Conservation (phyloP, 2,797 vertebrate genomes). For the Triplophysa yarkandensis region DNA sequence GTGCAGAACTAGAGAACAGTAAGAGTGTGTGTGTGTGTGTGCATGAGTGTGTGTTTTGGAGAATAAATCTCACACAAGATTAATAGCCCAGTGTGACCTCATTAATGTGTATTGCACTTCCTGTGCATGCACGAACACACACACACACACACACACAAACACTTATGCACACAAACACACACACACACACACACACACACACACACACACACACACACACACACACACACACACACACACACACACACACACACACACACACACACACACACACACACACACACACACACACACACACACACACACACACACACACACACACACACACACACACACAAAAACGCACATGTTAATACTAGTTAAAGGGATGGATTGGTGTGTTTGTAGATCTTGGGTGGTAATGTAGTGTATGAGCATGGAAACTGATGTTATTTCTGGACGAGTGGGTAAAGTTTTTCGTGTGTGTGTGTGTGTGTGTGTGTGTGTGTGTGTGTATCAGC, state of each 20-base stretch:
- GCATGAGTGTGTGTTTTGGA: no score
- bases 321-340: neutral
- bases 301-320: conserved; percentile 6
- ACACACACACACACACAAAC: neutral
- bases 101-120: conserved; percentile 32
- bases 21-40: neutral
- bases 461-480: conserved; percentile 35
- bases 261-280: neutral
- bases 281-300: neutral
- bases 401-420: conserved; percentile 44
- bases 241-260: neutral
- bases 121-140: conserved; percentile 20
- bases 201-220: neutral
- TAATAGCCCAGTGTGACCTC: conserved; percentile 1
- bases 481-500: conserved; percentile 28
- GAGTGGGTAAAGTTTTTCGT: conserved; percentile 10
- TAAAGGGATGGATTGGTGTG: neutral
- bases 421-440: conserved; percentile 49
- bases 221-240: neutral
- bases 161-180: neutral
- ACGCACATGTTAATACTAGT: neutral
- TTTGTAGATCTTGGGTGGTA: conserved; percentile 31
- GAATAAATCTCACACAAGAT: neutral
- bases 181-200: no score
- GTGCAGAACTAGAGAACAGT: conserved; percentile 10